Evolutionary conservation across 2,888 invertebrate genomes (phyloP).

Genomic region (Dicyrtoma fusca): DNA sequence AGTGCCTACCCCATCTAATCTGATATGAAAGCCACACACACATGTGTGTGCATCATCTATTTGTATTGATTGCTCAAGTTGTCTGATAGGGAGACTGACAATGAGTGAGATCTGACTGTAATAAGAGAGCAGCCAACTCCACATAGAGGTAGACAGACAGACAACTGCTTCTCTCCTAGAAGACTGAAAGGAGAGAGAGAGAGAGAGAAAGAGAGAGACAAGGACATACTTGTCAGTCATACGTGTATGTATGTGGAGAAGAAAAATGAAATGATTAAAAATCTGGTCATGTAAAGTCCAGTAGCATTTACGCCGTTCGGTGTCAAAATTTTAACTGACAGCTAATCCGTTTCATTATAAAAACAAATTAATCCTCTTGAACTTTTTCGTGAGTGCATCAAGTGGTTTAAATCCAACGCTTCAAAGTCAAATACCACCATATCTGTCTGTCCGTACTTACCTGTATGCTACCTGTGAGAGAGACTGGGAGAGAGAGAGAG

Average conservation of each 20-base stretch:
- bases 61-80: no score
- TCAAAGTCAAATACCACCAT: not conserved
- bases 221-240: not conserved
- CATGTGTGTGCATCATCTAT: not conserved
- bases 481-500: not conserved
- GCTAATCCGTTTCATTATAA: conserved; percentile 45
- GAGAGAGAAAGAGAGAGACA: not conserved
- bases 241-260: conserved; percentile 6
- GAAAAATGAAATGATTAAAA: conserved; percentile 37
- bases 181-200: not conserved
- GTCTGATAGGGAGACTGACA: no score
- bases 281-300: conserved; percentile 43
- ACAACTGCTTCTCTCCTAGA: not conserved
- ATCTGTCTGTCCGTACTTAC: not conserved
- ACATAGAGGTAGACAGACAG: not conserved
- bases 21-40: no score
- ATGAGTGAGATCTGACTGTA: no score
- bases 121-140: no score
- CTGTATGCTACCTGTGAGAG: no score
- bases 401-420: not conserved
- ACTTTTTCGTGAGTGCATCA: conserved; percentile 25
- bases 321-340: conserved; percentile 51
- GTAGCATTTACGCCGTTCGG: conserved; percentile 42
- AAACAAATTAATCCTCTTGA: conserved; percentile 41
- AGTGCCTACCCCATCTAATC: no score